Percentiles rank a stretch among this genome's conserved stretches.
These are phyloP conservation scores for Leptinotarsa haldemani DNA, from an alignment of 2,888 invertebrate genomes.

Conservation along the genomic window DNA sequence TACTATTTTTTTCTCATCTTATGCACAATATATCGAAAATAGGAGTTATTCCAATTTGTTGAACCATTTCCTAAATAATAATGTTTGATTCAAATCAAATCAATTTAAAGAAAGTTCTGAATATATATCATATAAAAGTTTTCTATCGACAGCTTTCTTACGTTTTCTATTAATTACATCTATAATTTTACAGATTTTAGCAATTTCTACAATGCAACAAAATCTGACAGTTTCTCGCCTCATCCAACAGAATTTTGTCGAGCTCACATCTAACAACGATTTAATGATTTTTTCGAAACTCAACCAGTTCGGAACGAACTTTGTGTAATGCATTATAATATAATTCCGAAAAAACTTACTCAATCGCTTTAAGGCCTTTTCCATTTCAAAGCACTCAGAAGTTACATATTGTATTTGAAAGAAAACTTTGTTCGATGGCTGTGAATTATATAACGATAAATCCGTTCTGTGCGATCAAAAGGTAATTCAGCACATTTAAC, in stretches of 20 bases:
- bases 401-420: slow-evolving; percentile 39
- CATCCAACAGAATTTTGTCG: background rate
- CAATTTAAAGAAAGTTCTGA: too few relatives aligned
- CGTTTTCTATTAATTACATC: too few relatives aligned
- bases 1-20: too few relatives aligned
- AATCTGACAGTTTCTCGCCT: too few relatives aligned
- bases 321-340: slow-evolving; percentile 13
- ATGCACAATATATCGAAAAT: too few relatives aligned
- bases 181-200: too few relatives aligned
- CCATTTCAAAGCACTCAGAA: slow-evolving; percentile 30
- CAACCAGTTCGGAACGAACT: background rate
- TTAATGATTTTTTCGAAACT: background rate
- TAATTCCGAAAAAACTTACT: slow-evolving; percentile 25
- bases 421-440: slow-evolving; percentile 38
- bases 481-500: slow-evolving; percentile 43
- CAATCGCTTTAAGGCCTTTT: slow-evolving; percentile 35
- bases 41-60: too few relatives aligned
- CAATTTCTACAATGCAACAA: too few relatives aligned
- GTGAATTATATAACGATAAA: slow-evolving; percentile 43
- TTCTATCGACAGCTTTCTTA: too few relatives aligned
- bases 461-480: slow-evolving; percentile 40
- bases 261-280: background rate
- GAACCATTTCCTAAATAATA: too few relatives aligned
- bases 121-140: too few relatives aligned
- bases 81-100: too few relatives aligned